Evolutionary conservation across 2,888 invertebrate species (phyloP), one percentile per base, ranked within the genome.

Genomic region (Neelides folsomi): DNA sequence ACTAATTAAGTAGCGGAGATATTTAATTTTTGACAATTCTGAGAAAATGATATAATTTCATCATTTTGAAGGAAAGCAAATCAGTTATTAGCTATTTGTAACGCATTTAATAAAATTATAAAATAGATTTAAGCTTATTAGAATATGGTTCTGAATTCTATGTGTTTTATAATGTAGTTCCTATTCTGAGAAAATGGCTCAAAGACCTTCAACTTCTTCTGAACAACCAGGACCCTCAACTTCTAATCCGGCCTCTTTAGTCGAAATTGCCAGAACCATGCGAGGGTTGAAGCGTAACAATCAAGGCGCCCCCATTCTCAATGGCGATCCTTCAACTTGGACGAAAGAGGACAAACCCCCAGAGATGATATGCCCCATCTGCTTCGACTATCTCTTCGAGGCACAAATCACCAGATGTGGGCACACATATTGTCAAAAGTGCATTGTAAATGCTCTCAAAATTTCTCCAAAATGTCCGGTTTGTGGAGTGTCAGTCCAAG

Each of bases 391-490:
- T 45, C 86, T 92, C 55, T 82, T 83, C 62, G 89, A 89, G 70
- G 89, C 92, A 0, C 83, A 88, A 70, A 87, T 92, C 66, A 90
- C 90, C 0, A 80, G 83, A 62, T 92, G 93, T 71, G 92, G 92
- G 0, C 92, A 93, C 69, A 89, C 89, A 1, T 93, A 87, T 73
- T 93, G 93, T 71, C 81, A 79, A 67, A 76, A 78, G 15, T 93
- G 92, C 71, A 85, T 92, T 46, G 71, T 73, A 16, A 77, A 77
- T 60, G 78, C 81, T 2, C 72, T 86, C 38, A 80, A 82, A 65
- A 71, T 74, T 2, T 76, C 74, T 54, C 78, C 79, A 53, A 75
- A 83, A 43, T 92, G 90, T 69, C 89, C 90, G 1, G 86, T 86
- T 69, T 92, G 90, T 69, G 83, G 82, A 2, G 72, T 88, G 8